Percentiles rank a stretch among this genome's conserved stretches.
Evolutionary conservation across 2,113 vertebrate species (phyloP).

Genomic region (Mesitornis unicolor): DNA sequence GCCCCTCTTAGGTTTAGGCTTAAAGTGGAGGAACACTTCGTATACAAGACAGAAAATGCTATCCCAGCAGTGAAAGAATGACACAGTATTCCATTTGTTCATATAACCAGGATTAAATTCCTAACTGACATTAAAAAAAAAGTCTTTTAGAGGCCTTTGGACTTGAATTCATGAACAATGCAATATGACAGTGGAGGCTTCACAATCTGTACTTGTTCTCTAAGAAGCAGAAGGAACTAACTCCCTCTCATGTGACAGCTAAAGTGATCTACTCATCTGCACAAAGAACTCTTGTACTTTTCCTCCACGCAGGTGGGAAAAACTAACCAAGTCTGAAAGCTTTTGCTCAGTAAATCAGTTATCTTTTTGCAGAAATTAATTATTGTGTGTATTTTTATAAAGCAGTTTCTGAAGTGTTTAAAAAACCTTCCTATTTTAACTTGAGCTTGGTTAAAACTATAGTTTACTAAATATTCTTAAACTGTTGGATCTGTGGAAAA

Average conservation of each 20-base stretch:
- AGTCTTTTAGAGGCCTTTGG: conserved; percentile 5
- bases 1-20: no score
- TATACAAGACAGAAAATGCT: neutral
- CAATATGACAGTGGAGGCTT: conserved; percentile 3
- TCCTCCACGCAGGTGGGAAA: conserved; percentile 65
- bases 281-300: conserved; percentile 75
- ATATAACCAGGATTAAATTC: conserved; percentile 31
- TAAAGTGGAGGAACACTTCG: neutral
- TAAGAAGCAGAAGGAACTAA: conserved; percentile 59
- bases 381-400: neutral
- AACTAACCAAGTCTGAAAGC: conserved; percentile 32
- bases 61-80: neutral
- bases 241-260: conserved; percentile 73
- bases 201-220: conserved; percentile 59
- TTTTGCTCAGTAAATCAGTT: neutral
- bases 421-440: neutral
- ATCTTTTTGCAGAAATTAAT: neutral
- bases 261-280: conserved; percentile 42
- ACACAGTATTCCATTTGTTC: conserved; percentile 31
- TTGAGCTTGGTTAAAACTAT: neutral
- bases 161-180: conserved; percentile 48
- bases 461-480: neutral
- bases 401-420: neutral
- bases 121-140: conserved; percentile 17
- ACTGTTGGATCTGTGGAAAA: neutral